Evolutionary conservation across 2,797 vertebrate genomes (phyloP), one percentile per base, ranked within the genome.

Genomic region (Brachymystax lenok): DNA sequence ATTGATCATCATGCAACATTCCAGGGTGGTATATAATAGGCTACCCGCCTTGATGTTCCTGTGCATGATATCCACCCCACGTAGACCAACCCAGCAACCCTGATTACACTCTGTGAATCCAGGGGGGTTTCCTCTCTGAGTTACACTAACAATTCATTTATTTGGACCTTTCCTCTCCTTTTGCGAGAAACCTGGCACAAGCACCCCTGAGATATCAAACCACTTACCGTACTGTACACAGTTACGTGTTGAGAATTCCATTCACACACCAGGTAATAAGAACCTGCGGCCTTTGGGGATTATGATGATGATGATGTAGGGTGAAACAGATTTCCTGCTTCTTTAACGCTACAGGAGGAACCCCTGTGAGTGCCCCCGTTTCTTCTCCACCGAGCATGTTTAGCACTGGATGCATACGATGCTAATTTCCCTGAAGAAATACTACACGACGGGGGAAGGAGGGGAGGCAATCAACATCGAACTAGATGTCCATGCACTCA

Each of bases 101-200:
- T 14, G 71, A 30, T 52, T 73, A 59, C 51, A 10, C 54, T 5
- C 51, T 54, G 51, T 54, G 28, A 73, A 73, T 12, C 71, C 71
- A 1, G 10, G 28, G 51, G 33, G 27, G 71, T 7, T 35, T 13
- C 35, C 33, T 24, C 82, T 83, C 82, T 76, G 72, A 30, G 73
- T 80, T 68, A 78, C 83, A 76, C 76, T 83, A 88, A 87, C 89
- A 86, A 82, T 83, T 73, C 56, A 30, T 87, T 86, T 92, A 88
- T 92, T 91, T 90, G 84, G 77, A 74, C 56, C 63, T 27, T 24
- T 66, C 12, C 56, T 73, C 79, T 77, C 59, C 71, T 52, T 51
- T 78, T 71, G 83, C 79, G 82, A 52, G 21, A 77, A 80, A 78
- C 40, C 69, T 46, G 76, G 82, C 70, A 33, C 74, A 82, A 77